Base-by-base conservation (phyloP, 2,888 invertebrate genomes). In the Ophonus ardosiacus region DNA sequence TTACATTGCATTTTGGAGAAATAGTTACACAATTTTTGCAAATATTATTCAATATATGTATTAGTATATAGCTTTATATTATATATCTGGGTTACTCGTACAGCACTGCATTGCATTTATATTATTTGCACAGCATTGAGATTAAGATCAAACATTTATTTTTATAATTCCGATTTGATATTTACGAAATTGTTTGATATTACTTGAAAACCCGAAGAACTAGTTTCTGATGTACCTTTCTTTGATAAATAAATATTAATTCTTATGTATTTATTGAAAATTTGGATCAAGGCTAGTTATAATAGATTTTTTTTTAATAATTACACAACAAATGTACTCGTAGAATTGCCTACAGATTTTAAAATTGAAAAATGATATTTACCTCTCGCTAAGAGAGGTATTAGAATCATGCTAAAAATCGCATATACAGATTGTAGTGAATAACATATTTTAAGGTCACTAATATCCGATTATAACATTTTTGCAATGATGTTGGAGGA, bases 201-300 rank as follows among this genome's bases (percentile, higher is more conserved):
- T 61, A 61, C 5, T 31, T 65, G 24, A 65, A 65, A 31, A 65
- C 63, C n/a, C 24, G 63, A 13, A 31, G 24, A 65, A 65, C 63
- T 65, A 65, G 63, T 65, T 61, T 65, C n/a, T 7, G 63, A 65
- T 65, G 63, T 65, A 24, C 24, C 24, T 65, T 65, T 65, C 63
- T 65, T 24, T 65, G 63, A 65, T 65, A 24, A 24, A 65, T 65
- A 65, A 65, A 65, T 65, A 65, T 65, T 65, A 65, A 65, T 31
- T 31, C 24, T 65, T 65, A 65, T 65, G 8, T 65, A 65, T 65
- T 13, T 65, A 10, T 31, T n/a, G 13, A 8, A 31, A 5, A 65
- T 65, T 24, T 65, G 24, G 63, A 65, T 65, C 63, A 65, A 65
- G 63, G 63, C 24, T 65, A 21, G n/a, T n/a, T n/a, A 3, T 13